Evolutionary conservation across 2,797 vertebrate genomes (phyloP), one percentile per base, ranked within the genome.

Genomic region (Mallotus villosus): DNA sequence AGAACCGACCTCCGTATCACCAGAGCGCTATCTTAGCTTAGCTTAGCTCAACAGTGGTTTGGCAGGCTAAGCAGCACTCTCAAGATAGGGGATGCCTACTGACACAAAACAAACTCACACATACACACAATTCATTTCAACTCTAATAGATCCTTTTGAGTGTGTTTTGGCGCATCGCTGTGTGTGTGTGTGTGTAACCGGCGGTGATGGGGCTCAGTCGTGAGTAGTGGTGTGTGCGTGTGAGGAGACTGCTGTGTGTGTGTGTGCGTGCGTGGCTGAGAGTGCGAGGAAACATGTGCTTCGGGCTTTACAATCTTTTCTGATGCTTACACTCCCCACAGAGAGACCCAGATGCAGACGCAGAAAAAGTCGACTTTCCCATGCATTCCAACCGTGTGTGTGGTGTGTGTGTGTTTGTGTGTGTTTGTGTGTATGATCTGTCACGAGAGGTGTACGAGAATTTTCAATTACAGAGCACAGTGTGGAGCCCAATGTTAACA

Each of bases 341-440:
- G 82, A 78, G 82, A 78, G 72, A 65, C 68, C 34, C 16, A 55
- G 6, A 55, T 74, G 34, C 62, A 71, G n/a, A n/a, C n/a, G 79
- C 67, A 76, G 78, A 76, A 72, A 72, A 46, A 84, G 60, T 66
- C 72, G 73, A 81, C 69, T 85, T 87, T 86, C 80, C 75, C 85
- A 88, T 80, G 83, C 81, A 86, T 89, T 90, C 81, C 86, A 76
- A 57, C 46, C 51, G 68, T 70, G 72, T 74, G 59, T 78, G 49
- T 72, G 68, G 68, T 57, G 53, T 22, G 49, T 70, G 46, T 70
- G 55, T 70, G 16, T 53, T 0, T 73, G n/a, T 68, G 69, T 57
- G 53, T 32, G 49, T 22, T n/a, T 67, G 21, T 71, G 73, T 69
- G n/a, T 77, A 55, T 63, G 60, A 53, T 74, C 46, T 69, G 51